Percentiles rank a stretch among this genome's conserved stretches.
Conservation (phyloP, 30 jellyfish, hydroid and myxozoan species). For the Clytia hemisphaerica region DNA sequence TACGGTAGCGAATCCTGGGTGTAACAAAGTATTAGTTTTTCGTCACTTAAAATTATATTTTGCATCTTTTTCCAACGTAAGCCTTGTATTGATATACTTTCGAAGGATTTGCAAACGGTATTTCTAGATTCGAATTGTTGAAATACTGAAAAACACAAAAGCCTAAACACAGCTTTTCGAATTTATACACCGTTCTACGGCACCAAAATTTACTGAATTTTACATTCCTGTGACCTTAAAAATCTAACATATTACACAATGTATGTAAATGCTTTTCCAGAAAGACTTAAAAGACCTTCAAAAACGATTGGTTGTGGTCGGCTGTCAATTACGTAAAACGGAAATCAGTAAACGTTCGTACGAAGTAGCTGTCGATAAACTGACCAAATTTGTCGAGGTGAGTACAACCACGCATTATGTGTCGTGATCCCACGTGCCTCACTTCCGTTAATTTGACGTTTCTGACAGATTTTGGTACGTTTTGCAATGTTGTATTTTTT, state of each 20-base stretch:
- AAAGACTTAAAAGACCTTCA: constrained; percentile 71
- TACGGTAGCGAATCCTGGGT: too few relatives aligned
- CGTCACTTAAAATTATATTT: neutral
- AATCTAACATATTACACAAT: too few relatives aligned
- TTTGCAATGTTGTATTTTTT: neutral
- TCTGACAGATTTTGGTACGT: neutral
- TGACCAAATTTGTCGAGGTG: constrained; percentile 82
- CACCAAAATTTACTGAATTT: too few relatives aligned
- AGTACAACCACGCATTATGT: neutral
- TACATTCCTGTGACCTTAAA: too few relatives aligned
- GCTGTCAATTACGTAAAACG: constrained; percentile 76
- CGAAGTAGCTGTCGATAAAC: constrained; percentile 82
- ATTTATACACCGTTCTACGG: too few relatives aligned
- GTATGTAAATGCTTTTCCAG: constrained; percentile 18
- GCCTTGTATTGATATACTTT: too few relatives aligned
- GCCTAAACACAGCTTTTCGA: too few relatives aligned
- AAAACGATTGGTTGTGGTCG: constrained; percentile 72
- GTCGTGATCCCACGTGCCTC: neutral
- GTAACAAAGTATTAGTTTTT: too few relatives aligned
- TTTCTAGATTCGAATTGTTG: too few relatives aligned
- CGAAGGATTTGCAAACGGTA: too few relatives aligned
- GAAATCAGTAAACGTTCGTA: constrained; percentile 79
- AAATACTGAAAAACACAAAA: too few relatives aligned
- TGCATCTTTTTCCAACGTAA: too few relatives aligned
- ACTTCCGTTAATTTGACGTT: neutral